Percentiles rank a stretch among this genome's conserved stretches.
These are phyloP conservation scores for Cichlasoma orientale DNA, from an alignment of 2,797 vertebrate species.

Conservation along the genomic window DNA sequence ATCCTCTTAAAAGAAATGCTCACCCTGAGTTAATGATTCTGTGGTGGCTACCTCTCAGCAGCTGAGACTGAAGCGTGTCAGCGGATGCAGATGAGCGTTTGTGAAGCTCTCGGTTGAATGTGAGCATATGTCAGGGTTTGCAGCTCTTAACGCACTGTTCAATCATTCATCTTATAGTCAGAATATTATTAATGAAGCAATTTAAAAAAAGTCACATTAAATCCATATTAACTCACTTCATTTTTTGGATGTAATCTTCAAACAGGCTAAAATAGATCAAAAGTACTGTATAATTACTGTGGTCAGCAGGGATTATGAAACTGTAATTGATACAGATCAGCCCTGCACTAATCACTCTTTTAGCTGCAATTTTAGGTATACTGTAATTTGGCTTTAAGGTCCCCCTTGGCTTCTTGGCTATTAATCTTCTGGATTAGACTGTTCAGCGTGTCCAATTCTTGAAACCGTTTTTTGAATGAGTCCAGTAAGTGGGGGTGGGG, in stretches of 20 bases:
- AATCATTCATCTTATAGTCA: slow-evolving; percentile 44
- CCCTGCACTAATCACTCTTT: slow-evolving; percentile 77
- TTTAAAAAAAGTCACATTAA: slow-evolving; percentile 63
- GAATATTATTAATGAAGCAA: slow-evolving; percentile 59
- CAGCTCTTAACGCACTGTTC: slow-evolving; percentile 20
- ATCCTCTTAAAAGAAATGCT: slow-evolving; percentile 56
- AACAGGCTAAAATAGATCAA: slow-evolving; percentile 73
- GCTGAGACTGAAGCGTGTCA: neutral
- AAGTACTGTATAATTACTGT: slow-evolving; percentile 76
- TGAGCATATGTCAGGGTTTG: neutral
- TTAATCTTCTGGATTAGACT: slow-evolving; percentile 76
- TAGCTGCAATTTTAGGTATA: slow-evolving; percentile 70
- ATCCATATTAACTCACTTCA: slow-evolving; percentile 64
- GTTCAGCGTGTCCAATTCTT: slow-evolving; percentile 66
- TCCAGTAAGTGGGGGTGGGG: slow-evolving; percentile 25
- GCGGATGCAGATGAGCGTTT: neutral
- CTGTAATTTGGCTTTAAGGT: slow-evolving; percentile 70
- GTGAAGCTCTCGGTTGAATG: neutral
- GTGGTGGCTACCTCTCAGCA: slow-evolving; percentile 29
- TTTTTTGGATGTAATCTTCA: slow-evolving; percentile 74
- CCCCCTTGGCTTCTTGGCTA: slow-evolving; percentile 70
- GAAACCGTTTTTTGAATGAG: slow-evolving; percentile 48
- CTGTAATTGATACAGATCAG: slow-evolving; percentile 78
- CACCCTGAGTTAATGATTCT: slow-evolving; percentile 32
- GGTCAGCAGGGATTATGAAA: slow-evolving; percentile 79